Evolutionary conservation across 1,140 invertebrate species (phyloP).

Genomic region (Ostrea edulis): DNA sequence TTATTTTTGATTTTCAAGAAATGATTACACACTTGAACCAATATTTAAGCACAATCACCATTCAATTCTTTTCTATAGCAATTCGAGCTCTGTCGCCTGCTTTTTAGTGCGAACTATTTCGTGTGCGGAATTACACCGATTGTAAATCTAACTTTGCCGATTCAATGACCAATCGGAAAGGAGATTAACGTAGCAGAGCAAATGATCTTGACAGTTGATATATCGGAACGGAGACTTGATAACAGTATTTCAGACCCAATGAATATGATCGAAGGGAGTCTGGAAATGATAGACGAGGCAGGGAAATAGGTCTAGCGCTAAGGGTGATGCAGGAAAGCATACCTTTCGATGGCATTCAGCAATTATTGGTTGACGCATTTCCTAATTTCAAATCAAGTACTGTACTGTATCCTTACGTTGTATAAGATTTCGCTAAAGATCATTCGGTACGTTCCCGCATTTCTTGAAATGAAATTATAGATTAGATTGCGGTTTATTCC

Average conservation of each 20-base stretch:
- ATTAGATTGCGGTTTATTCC: too few species aligned
- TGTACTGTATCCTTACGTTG: too few species aligned
- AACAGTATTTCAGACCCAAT: not conserved
- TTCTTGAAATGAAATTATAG: too few species aligned
- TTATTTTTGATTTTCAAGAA: not conserved
- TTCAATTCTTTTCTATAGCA: not conserved
- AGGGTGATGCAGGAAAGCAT: too few species aligned
- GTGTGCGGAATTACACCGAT: slow-evolving; percentile 9
- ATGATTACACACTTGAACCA: not conserved
- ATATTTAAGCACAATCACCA: not conserved
- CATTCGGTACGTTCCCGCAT: too few species aligned
- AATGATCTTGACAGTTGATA: slow-evolving; percentile 19
- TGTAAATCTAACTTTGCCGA: slow-evolving; percentile 15
- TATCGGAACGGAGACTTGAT: not conserved
- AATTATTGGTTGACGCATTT: too few species aligned
- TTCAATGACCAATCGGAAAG: slow-evolving; percentile 10
- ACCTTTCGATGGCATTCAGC: too few species aligned
- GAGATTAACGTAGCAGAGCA: slow-evolving; percentile 7
- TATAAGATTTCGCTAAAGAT: too few species aligned
- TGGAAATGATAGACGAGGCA: not conserved
- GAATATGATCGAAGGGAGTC: not conserved
- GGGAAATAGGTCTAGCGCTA: not conserved
- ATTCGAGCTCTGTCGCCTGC: slow-evolving; percentile 12
- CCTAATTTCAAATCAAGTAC: too few species aligned
- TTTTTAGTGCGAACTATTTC: slow-evolving; percentile 13